Conservation (phyloP, 2,888 invertebrate species). For the Acrobeloides nanus region DNA sequence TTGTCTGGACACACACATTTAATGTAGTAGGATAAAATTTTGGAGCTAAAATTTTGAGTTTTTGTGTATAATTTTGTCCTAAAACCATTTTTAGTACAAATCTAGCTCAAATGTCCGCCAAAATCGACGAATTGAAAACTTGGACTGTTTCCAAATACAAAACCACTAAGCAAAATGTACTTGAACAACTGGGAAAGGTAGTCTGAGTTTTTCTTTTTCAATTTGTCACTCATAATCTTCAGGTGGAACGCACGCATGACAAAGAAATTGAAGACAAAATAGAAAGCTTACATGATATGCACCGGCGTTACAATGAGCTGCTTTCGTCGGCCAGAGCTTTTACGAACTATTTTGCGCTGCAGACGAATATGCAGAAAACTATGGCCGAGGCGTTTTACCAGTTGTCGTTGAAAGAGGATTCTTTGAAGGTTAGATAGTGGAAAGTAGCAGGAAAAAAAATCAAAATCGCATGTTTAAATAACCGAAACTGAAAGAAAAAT, state of each 20-base stretch:
- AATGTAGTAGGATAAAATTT: too few species aligned
- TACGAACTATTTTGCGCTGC: constrained; percentile 78
- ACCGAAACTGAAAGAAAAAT: background rate
- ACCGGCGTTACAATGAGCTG: constrained; percentile 63
- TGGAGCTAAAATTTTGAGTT: too few species aligned
- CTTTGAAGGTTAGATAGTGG: constrained; percentile 64
- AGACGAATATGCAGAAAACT: constrained; percentile 76
- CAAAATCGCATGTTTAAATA: background rate
- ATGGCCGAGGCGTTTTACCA: constrained; percentile 89
- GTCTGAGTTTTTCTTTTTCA: background rate
- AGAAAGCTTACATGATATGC: constrained; percentile 20
- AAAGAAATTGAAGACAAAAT: constrained; percentile 19
- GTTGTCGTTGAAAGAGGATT: constrained; percentile 84
- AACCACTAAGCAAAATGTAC: constrained; percentile 89
- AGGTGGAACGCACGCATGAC: constrained; percentile 14
- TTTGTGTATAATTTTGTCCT: too few species aligned
- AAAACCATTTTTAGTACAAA: constrained; percentile 30
- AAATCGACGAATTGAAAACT: constrained; percentile 82
- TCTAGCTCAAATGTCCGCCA: constrained; percentile 57
- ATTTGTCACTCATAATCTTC: constrained; percentile 2
- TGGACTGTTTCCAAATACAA: constrained; percentile 98
- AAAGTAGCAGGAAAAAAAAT: too few species aligned
- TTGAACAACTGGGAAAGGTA: constrained; percentile 83
- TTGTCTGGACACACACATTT: too few species aligned
- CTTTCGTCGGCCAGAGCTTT: constrained; percentile 76